Evolutionary conservation across 2,888 invertebrate species (phyloP), one percentile per base, ranked within the genome.

Genomic region (Synanthedon formicaeformis): DNA sequence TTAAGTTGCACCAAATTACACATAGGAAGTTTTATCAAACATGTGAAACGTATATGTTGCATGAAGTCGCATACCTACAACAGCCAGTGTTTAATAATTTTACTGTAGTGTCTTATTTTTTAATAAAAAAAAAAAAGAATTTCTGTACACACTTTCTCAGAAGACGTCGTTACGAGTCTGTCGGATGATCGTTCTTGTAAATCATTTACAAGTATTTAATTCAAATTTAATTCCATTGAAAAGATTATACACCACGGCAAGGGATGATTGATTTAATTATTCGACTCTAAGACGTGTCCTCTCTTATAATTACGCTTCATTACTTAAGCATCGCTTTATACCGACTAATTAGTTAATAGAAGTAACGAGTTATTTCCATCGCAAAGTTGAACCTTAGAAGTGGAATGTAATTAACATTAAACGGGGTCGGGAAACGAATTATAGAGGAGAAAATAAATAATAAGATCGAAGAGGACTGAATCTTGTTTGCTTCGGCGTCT

Each of bases 201-300:
- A 69, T 67, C 69, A 70, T 75, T 75, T 74, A 66, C 61, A 69
- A 75, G 74, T 77, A 80, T 81, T 82, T 83, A 81, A 81, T 81
- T 79, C 73, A 71, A 78, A 78, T 73, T 79, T 73, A 79, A 83
- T 82, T 81, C 75, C 69, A 73, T 62, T 75, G 74, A 79, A 81
- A 82, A 84, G 85, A 86, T 85, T 84, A 85, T 82, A 81, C 74
- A 81, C 81, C 82, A 71, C 77, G 64, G 69, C 67, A 75, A 71
- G 73, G 78, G 80, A 76, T 81, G 85, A 86, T 86, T 85, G 85
- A 85, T 87, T 83, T 83, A 86, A 86, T 87, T 86, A 84, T 81
- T 81, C 73, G 75, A 67, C 81, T 81, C 71, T 81, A 67, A 82
- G 84, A 83, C 81, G 79, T 85, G 84, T 86, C 83, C 83, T 84